Evolutionary conservation across 2,113 vertebrate species (phyloP).

Genomic region (Salvator merianae): DNA sequence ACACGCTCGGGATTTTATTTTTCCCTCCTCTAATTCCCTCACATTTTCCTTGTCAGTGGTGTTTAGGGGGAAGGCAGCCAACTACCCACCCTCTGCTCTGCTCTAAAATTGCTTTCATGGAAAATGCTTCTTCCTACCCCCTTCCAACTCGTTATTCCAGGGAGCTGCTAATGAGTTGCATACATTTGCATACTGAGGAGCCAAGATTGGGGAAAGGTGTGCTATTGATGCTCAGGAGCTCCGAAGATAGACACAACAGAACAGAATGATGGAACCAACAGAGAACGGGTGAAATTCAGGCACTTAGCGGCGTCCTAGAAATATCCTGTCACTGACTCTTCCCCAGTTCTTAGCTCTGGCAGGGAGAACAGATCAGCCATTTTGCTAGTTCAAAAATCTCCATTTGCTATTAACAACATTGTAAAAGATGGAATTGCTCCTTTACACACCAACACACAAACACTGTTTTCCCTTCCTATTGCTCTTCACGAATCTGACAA

Average conservation of each 20-base stretch:
- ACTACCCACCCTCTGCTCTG: neutral
- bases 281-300: too few relatives aligned
- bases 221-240: too few relatives aligned
- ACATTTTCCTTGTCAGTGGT: neutral
- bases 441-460: too few relatives aligned
- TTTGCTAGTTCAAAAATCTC: neutral
- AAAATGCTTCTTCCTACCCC: neutral
- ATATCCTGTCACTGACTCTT: too few relatives aligned
- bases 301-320: neutral
- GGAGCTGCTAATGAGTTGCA: conserved; percentile 1
- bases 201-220: neutral
- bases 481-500: too few relatives aligned
- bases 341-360: neutral
- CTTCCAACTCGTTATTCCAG: neutral
- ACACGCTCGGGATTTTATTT: too few relatives aligned
- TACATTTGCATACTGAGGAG: conserved; percentile 1
- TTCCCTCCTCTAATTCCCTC: neutral
- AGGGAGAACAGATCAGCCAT: neutral
- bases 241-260: too few relatives aligned
- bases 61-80: conserved; percentile 3
- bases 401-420: too few relatives aligned
- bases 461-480: too few relatives aligned
- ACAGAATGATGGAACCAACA: too few relatives aligned
- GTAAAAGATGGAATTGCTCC: too few relatives aligned
- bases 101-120: neutral